Evolutionary conservation across 2,888 invertebrate genomes (phyloP).

Genomic region (Chloroclysta siterata): DNA sequence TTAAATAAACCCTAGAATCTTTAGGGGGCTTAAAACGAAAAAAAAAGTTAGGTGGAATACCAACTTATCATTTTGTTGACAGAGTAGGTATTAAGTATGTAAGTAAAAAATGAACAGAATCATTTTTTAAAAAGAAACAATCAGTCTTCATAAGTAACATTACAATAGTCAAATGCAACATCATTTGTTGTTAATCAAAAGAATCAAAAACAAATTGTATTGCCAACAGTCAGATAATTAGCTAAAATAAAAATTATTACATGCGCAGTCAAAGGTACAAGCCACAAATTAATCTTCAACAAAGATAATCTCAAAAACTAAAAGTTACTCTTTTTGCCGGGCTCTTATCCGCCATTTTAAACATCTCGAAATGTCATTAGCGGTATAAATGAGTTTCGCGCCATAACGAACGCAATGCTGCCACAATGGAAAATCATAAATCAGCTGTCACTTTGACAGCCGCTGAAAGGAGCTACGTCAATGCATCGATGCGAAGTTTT

Average conservation of each 20-base stretch:
- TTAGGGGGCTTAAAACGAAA: too few species aligned
- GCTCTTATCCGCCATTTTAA: constrained; percentile 69
- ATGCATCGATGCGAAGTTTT: constrained; percentile 81
- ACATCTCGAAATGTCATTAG: constrained; percentile 79
- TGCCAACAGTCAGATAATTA: constrained; percentile 34
- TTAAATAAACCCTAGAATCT: too few species aligned
- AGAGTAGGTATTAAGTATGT: too few species aligned
- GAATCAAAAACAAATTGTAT: constrained; percentile 22
- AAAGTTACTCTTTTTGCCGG: constrained; percentile 52
- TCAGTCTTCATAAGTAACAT: neutral
- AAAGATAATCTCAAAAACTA: constrained; percentile 57
- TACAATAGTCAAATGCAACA: constrained; percentile 2
- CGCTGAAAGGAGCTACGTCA: constrained; percentile 79
- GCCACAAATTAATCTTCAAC: constrained; percentile 59
- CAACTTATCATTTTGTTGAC: too few species aligned
- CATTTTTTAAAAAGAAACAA: neutral
- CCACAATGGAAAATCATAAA: constrained; percentile 81
- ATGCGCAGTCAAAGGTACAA: constrained; percentile 51
- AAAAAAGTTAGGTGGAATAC: too few species aligned
- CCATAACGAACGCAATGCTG: constrained; percentile 76
- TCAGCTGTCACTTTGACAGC: constrained; percentile 80
- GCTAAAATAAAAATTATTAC: constrained; percentile 38
- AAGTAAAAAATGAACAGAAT: too few species aligned
- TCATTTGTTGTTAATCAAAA: constrained; percentile 12
- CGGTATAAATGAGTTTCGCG: constrained; percentile 78